Evolutionary conservation across 53 echinoderm and acorn worm genomes (phyloP).

Genomic region (Paelopatides confundens): DNA sequence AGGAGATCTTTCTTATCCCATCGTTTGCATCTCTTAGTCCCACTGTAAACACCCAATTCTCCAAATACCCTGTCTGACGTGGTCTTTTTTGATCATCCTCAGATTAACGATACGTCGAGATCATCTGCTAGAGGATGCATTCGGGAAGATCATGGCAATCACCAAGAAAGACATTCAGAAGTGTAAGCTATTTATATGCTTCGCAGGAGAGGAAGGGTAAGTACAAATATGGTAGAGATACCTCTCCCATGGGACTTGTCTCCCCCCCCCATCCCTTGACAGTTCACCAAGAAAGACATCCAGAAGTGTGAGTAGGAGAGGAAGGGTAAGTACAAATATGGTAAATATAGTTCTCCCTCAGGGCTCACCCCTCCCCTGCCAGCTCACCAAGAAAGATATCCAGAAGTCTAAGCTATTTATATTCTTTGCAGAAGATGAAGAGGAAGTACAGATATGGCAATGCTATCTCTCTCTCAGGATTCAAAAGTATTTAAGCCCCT

Average conservation of each 20-base stretch:
- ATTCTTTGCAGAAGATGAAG: slow-evolving; percentile 99
- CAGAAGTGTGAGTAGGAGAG: too few relatives aligned
- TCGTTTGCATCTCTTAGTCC: too few relatives aligned
- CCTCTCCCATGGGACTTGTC: too few relatives aligned
- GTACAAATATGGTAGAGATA: neutral
- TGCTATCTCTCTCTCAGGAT: too few relatives aligned
- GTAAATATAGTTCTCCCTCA: too few relatives aligned
- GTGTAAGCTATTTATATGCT: slow-evolving; percentile 96
- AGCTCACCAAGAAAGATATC: slow-evolving; percentile 91
- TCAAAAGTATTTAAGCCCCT: too few relatives aligned
- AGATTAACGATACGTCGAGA: slow-evolving; percentile 95
- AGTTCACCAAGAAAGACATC: too few relatives aligned
- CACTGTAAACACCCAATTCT: too few relatives aligned
- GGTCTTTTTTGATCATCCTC: too few relatives aligned
- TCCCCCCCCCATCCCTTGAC: neutral
- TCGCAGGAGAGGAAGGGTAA: slow-evolving; percentile 99
- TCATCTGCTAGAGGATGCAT: slow-evolving; percentile 95
- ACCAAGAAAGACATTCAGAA: slow-evolving; percentile 95
- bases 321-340: slow-evolving; percentile 81
- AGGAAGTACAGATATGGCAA: slow-evolving; percentile 56
- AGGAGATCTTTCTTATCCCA: too few relatives aligned
- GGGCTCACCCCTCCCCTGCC: too few relatives aligned
- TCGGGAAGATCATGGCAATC: slow-evolving; percentile 98
- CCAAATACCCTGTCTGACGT: too few relatives aligned
- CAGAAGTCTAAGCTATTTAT: slow-evolving; percentile 97